Evolutionary conservation across 2,113 vertebrate genomes (phyloP).

Genomic region (Jacana jacana): DNA sequence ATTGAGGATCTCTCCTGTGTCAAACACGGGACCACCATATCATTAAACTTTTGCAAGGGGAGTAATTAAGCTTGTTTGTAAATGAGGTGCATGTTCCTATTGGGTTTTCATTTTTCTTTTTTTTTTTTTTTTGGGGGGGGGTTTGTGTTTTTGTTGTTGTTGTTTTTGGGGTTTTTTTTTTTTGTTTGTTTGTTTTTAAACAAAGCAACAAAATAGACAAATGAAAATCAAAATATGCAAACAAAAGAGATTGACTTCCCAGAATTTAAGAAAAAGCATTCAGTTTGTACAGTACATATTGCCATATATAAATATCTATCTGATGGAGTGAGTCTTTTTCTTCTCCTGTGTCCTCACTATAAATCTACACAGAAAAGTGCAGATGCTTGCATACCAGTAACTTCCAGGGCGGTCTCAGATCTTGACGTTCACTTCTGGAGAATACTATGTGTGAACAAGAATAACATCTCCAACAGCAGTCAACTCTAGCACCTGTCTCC

Average conservation of each 20-base stretch:
- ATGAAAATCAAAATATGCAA: background rate
- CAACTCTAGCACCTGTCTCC: background rate
- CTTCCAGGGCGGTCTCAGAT: background rate
- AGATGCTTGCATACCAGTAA: background rate
- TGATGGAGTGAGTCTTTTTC: background rate
- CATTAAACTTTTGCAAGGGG: background rate
- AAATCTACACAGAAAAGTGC: background rate
- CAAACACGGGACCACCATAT: background rate
- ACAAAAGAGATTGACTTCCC: background rate
- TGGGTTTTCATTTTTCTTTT: background rate
- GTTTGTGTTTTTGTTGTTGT: no score
- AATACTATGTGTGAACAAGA: background rate
- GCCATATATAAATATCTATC: background rate
- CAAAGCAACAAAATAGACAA: background rate
- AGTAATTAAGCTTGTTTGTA: background rate
- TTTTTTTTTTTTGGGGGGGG: background rate
- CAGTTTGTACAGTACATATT: background rate
- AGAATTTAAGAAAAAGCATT: background rate
- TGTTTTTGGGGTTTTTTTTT: no score
- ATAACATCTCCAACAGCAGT: background rate
- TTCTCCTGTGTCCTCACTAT: background rate
- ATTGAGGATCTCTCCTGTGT: background rate
- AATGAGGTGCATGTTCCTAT: background rate
- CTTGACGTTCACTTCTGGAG: background rate
- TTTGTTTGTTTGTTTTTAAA: accelerated